A percentile compares a stretch with the other conserved stretches of the same genome.
Conservation (phyloP, 2,888 invertebrate species). For the Leptinotarsa juncta region DNA sequence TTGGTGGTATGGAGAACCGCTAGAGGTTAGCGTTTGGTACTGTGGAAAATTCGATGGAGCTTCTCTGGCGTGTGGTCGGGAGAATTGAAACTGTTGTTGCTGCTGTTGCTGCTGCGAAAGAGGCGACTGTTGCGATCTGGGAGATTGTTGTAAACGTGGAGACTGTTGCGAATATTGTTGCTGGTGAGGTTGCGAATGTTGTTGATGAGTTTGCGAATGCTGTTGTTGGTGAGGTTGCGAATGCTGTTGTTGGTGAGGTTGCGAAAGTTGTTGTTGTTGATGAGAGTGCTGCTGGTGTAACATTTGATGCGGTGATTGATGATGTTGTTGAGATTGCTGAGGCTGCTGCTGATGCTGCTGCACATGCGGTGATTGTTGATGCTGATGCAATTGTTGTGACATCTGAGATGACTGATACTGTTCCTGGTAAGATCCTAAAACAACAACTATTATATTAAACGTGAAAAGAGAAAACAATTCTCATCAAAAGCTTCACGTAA, state of each 20-base stretch:
- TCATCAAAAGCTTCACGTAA: too few species aligned
- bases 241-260: conserved; percentile 15
- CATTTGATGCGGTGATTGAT: background rate
- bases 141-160: conserved; percentile 24
- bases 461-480: background rate
- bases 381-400: conserved; percentile 22
- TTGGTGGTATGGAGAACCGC: conserved; percentile 43
- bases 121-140: conserved; percentile 24
- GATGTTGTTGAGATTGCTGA: conserved; percentile 24
- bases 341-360: conserved; percentile 13
- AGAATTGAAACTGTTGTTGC: conserved; percentile 49
- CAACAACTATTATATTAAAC: background rate
- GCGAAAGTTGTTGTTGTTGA: conserved; percentile 31
- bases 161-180: background rate
- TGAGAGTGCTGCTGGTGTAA: conserved; percentile 29
- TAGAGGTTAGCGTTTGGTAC: conserved; percentile 49
- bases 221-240: conserved; percentile 1
- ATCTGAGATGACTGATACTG: conserved; percentile 33
- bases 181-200: conserved; percentile 5
- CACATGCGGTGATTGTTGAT: conserved; percentile 5
- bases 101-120: conserved; percentile 28
- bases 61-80: conserved; percentile 55
- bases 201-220: background rate
- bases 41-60: conserved; percentile 49
- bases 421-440: conserved; percentile 37